Base-by-base conservation (phyloP, 2,888 invertebrate species). In the Monopis laevigella region DNA sequence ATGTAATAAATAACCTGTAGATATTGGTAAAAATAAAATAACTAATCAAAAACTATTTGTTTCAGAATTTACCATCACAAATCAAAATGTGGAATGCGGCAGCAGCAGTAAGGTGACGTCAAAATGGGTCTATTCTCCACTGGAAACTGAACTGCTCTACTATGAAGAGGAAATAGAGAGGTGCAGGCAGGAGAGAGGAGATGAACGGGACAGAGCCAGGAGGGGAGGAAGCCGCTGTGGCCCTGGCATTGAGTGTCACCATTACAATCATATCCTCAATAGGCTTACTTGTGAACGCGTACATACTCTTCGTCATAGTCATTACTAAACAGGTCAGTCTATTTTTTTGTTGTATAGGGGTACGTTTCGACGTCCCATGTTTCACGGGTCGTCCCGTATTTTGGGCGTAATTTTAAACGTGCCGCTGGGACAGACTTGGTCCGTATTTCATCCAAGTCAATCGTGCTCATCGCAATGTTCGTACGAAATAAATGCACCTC, bases 261-360 rank as follows among this genome's bases (percentile, higher is more conserved):
- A 82, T 89, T 62, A 85, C 87, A 70, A 82, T 87, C 63, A 82
- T 88, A 66, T 86, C 88, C 59, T 77, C 86, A 51, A 68, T 88
- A 53, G 91, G 91, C 53, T 78, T 90, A 50, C 71, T 89, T 51
- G 84, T 90, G 59, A 91, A 91, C 71, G 86, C 83, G 39, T 91
- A 89, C 64, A 87, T 91, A 58, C 72, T 91, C 27, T 81, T 89
- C 55, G 84, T 90, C 55, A 87, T 91, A 44, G 70, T 90, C 39
- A 82, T 90, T 44, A 86, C 88, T 41, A 86, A 87, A 71, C 88
- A 88, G 86, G 88, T 88, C 59, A 55, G 54, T 45, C 17, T 21
- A 21, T 21, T 21, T 21, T 21, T 21, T 21, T 7, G 24, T n/a
- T n/a, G n/a, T n/a, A n/a, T n/a, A n/a, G n/a, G n/a, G n/a, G n/a